Evolutionary conservation across 2,113 vertebrate species (phyloP).

Genomic region (Indicator indicator): DNA sequence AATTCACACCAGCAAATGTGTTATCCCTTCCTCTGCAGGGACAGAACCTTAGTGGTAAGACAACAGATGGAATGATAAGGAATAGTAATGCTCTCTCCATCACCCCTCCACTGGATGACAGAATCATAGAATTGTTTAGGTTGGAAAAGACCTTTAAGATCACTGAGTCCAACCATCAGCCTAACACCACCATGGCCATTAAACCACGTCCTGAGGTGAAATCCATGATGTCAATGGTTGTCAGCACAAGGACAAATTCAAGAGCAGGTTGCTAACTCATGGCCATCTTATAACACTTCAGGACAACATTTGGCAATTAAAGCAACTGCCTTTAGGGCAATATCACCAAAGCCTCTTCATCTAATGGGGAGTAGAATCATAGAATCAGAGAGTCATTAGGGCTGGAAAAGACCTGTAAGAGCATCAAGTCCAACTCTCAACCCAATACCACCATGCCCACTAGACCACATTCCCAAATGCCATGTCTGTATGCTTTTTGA

Average conservation of each 20-base stretch:
- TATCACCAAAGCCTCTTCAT: neutral
- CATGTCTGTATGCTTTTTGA: too few relatives aligned
- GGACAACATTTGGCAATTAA: neutral
- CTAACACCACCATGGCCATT: too few relatives aligned
- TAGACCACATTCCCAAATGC: too few relatives aligned
- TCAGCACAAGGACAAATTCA: neutral
- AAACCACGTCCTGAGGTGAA: too few relatives aligned
- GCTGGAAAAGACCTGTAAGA: too few relatives aligned
- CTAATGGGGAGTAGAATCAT: neutral
- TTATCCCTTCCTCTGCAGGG: neutral
- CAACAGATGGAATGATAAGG: rapidly evolving
- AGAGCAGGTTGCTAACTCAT: neutral
- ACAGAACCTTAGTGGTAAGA: rapidly evolving
- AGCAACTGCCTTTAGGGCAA: neutral
- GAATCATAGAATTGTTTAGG: too few relatives aligned
- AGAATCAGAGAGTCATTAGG: too few relatives aligned
- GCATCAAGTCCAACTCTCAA: too few relatives aligned
- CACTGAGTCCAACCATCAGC: too few relatives aligned
- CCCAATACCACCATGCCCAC: too few relatives aligned
- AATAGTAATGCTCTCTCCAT: rapidly evolving
- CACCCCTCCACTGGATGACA: rapidly evolving
- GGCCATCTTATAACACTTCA: neutral
- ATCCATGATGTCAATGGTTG: neutral
- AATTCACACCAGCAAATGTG: neutral
- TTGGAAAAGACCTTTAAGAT: too few relatives aligned